Conservation (phyloP, 2,113 vertebrate species). For the Jacana jacana region DNA sequence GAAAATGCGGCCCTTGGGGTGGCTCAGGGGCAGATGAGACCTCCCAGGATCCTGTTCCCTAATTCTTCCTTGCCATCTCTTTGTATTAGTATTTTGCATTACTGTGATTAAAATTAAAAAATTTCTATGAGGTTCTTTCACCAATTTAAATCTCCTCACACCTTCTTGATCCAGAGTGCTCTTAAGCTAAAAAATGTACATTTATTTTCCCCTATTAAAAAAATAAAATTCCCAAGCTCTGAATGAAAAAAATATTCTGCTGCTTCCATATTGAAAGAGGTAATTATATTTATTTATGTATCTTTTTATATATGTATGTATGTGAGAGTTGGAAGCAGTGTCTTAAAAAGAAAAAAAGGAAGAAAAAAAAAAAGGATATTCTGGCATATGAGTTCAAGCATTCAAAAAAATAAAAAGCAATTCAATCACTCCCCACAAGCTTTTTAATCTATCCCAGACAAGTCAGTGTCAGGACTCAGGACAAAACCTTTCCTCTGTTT, state of each 20-base stretch:
- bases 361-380: neutral
- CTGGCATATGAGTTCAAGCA: neutral
- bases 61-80: neutral
- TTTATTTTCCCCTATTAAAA: neutral
- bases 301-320: neutral
- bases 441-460: neutral
- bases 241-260: neutral
- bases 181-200: neutral
- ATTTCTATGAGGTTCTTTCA: neutral
- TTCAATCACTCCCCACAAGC: neutral
- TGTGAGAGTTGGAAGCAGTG: neutral
- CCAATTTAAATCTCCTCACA: neutral
- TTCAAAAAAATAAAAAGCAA: neutral
- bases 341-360: neutral
- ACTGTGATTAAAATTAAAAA: neutral
- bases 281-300: neutral
- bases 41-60: neutral
- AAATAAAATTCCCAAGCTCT: neutral
- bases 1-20: neutral
- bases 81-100: neutral
- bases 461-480: neutral
- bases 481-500: neutral
- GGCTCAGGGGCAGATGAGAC: neutral
- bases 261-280: neutral
- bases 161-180: neutral